phyloP scores from a whole-genome alignment of 2,113 vertebrate genomes.

The Cynocephalus volans region DNA sequence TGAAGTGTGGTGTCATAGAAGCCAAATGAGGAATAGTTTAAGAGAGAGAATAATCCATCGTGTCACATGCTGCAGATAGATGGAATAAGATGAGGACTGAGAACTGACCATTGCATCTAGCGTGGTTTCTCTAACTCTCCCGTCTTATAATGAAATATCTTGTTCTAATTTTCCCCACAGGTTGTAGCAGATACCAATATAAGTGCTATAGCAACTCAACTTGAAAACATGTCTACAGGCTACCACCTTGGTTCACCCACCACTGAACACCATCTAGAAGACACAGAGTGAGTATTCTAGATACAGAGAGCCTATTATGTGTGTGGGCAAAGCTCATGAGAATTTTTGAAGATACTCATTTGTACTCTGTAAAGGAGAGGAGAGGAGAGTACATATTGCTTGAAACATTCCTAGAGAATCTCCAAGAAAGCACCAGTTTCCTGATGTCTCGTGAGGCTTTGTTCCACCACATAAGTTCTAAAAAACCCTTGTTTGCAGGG shows the following conservation, averaged over 20 bases:
- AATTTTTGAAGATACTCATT: background rate
- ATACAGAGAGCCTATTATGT: background rate
- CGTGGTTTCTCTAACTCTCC: background rate
- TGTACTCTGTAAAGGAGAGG: background rate
- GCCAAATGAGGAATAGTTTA: background rate
- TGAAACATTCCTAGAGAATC: background rate
- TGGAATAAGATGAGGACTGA: too few species aligned
- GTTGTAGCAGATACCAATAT: constrained; percentile 98
- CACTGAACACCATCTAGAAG: constrained; percentile 88
- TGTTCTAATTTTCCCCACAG: constrained; percentile 82
- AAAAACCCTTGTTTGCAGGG: background rate
- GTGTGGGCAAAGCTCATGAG: background rate
- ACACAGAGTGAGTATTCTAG: constrained; percentile 92
- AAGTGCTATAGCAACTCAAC: constrained; percentile 94
- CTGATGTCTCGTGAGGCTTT: background rate
- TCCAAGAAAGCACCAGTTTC: background rate
- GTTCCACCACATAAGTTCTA: background rate
- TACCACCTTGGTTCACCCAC: constrained; percentile 81
- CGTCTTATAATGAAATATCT: background rate
- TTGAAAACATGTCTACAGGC: constrained; percentile 93
- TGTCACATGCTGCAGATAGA: background rate
- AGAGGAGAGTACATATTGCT: too few species aligned
- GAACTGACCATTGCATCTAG: background rate
- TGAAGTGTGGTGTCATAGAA: background rate
- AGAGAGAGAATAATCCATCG: background rate